A percentile compares a stretch with the other conserved stretches of the same genome.
These are phyloP conservation scores for Micromys minutus DNA, from an alignment of 2,113 vertebrate genomes.

Conservation along the genomic window DNA sequence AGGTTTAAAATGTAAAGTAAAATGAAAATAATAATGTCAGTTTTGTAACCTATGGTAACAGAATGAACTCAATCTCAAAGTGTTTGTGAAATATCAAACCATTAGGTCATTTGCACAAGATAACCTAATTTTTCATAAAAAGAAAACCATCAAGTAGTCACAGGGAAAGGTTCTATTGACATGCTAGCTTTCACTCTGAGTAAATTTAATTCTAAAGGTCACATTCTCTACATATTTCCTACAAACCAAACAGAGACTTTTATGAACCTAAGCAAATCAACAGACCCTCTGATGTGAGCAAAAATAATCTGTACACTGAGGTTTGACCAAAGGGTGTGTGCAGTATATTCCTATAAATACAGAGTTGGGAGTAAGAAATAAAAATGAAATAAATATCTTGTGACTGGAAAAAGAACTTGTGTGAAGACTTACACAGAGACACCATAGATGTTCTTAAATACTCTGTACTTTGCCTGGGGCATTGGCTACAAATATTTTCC, in stretches of 20 bases:
- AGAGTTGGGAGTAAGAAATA: slow-evolving; percentile 67
- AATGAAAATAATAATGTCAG: slow-evolving; percentile 11
- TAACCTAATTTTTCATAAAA: slow-evolving; percentile 63
- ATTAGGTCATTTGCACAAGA: slow-evolving; percentile 44
- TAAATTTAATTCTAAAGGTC: slow-evolving; percentile 72
- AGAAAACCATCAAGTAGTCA: slow-evolving; percentile 75
- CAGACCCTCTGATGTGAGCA: slow-evolving; percentile 79
- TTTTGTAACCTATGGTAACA: slow-evolving; percentile 4
- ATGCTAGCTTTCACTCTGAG: slow-evolving; percentile 72
- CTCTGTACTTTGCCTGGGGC: slow-evolving; percentile 60
- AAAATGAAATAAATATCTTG: slow-evolving; percentile 77
- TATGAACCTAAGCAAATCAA: slow-evolving; percentile 73
- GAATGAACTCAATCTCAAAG: not conserved
- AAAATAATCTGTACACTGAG: slow-evolving; percentile 66
- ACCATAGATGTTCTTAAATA: slow-evolving; percentile 75
- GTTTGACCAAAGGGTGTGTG: slow-evolving; percentile 75
- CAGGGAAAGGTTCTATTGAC: slow-evolving; percentile 74
- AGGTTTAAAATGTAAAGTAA: not conserved
- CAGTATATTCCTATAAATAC: slow-evolving; percentile 77
- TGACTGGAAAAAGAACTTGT: slow-evolving; percentile 50
- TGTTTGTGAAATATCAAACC: slow-evolving; percentile 20
- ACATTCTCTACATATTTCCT: slow-evolving; percentile 81
- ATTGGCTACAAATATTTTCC: slow-evolving; percentile 68
- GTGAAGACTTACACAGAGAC: slow-evolving; percentile 62
- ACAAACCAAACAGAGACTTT: slow-evolving; percentile 74